phyloP scores from a whole-genome alignment of 2,797 vertebrate genomes.

The Acanthurus leucopareius region DNA sequence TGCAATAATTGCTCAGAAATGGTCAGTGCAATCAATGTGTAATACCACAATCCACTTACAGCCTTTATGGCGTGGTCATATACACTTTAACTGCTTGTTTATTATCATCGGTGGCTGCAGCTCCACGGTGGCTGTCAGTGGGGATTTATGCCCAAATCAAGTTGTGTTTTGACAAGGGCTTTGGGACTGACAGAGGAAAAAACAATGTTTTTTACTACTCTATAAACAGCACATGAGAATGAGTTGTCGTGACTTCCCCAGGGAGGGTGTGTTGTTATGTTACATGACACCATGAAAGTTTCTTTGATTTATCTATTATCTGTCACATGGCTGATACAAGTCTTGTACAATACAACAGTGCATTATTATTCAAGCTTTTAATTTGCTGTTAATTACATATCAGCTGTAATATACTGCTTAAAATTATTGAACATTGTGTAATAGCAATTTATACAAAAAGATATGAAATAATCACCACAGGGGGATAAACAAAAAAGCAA shows the following conservation, averaged over 20 bases:
- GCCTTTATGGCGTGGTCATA: constrained; percentile 53
- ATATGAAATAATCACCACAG: no score
- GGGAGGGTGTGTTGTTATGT: constrained; percentile 28
- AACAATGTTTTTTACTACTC: constrained; percentile 60
- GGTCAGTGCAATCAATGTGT: constrained; percentile 55
- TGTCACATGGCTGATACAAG: not conserved
- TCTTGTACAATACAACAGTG: not conserved
- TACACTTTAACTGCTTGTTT: constrained; percentile 64
- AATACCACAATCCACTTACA: constrained; percentile 58
- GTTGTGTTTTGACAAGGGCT: constrained; percentile 72
- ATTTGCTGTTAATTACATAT: constrained; percentile 1
- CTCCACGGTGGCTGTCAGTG: constrained; percentile 45
- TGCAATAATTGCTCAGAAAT: constrained; percentile 62
- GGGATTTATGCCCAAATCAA: constrained; percentile 75
- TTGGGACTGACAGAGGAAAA: constrained; percentile 54
- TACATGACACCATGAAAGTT: not conserved
- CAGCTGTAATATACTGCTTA: not conserved
- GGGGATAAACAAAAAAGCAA: not conserved
- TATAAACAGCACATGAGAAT: constrained; percentile 55
- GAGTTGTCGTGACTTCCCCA: constrained; percentile 35
- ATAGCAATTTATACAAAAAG: not conserved
- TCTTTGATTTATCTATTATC: constrained; percentile 37
- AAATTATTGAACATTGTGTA: not conserved
- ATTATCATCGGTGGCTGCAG: constrained; percentile 26
- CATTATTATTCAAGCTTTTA: constrained; percentile 16